A percentile compares a stretch with the other conserved stretches of the same genome.
These are phyloP conservation scores for Chaenogobius annularis DNA, from an alignment of 2,113 vertebrate genomes.

Conservation along the genomic window DNA sequence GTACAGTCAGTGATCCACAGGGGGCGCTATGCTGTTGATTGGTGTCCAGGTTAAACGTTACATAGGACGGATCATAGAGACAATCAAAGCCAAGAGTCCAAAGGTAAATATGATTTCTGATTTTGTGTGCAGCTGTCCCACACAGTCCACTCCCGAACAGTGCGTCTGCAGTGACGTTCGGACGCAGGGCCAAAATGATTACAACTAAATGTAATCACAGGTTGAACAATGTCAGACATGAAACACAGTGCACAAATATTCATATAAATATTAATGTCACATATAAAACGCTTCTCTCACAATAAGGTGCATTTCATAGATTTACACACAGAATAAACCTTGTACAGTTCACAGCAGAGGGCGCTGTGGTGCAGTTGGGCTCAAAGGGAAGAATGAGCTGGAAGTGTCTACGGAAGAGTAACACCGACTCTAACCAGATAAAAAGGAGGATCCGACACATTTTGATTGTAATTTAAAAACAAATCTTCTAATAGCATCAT, in stretches of 20 bases:
- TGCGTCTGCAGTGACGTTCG: background rate
- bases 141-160: background rate
- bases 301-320: slow-evolving; percentile 3
- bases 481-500: background rate
- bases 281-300: background rate
- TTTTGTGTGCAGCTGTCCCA: too few relatives aligned
- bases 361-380: background rate
- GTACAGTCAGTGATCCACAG: slow-evolving; percentile 5
- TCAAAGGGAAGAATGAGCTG: too few relatives aligned
- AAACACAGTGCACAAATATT: background rate
- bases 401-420: too few relatives aligned
- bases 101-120: background rate
- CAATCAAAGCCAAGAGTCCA: background rate
- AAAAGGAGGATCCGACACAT: too few relatives aligned
- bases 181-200: background rate
- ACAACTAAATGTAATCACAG: background rate
- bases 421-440: background rate
- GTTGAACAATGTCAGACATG: background rate
- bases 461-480: too few relatives aligned
- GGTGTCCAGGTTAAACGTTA: background rate
- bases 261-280: background rate
- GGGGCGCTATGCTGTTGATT: background rate
- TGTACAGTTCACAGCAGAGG: background rate
- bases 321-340: background rate
- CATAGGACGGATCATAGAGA: background rate